These are phyloP conservation scores for Sinocyclocheilus anshuiensis DNA, from an alignment of 2,113 vertebrate species.

Conservation along the genomic window DNA sequence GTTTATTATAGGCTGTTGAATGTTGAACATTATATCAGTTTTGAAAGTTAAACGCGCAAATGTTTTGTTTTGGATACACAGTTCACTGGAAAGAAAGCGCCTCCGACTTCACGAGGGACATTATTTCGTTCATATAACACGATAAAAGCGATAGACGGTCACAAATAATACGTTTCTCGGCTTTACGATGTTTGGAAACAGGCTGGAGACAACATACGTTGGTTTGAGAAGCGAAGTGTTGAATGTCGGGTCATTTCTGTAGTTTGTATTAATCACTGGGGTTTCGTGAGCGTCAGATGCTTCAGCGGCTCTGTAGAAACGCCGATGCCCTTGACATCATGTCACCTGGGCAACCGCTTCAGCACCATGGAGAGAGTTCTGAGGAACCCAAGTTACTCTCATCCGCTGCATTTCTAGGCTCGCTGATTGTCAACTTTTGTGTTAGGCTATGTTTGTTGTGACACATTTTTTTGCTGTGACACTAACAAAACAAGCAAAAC, in stretches of 20 bases:
- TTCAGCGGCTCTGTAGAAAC: conserved; percentile 23
- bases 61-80: neutral
- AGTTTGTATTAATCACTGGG: neutral
- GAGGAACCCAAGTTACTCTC: neutral
- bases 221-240: neutral
- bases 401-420: neutral
- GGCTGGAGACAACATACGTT: neutral
- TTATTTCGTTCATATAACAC: neutral
- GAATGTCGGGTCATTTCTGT: neutral
- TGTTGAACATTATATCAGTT: conserved; percentile 38
- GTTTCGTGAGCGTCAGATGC: conserved; percentile 7
- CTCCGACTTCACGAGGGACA: neutral
- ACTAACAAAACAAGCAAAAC: neutral
- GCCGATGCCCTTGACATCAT: conserved; percentile 56
- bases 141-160: neutral
- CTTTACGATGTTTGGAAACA: neutral
- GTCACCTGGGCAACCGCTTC: conserved; percentile 68
- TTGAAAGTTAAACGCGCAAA: conserved; percentile 12
- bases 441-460: neutral
- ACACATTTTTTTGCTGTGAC: neutral
- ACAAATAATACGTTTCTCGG: neutral
- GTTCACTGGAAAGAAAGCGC: neutral
- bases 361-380: conserved; percentile 68
- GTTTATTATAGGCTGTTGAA: neutral
- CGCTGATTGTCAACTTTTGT: neutral